Conservation (phyloP, 2,113 vertebrate species). For the Plotosus lineatus region DNA sequence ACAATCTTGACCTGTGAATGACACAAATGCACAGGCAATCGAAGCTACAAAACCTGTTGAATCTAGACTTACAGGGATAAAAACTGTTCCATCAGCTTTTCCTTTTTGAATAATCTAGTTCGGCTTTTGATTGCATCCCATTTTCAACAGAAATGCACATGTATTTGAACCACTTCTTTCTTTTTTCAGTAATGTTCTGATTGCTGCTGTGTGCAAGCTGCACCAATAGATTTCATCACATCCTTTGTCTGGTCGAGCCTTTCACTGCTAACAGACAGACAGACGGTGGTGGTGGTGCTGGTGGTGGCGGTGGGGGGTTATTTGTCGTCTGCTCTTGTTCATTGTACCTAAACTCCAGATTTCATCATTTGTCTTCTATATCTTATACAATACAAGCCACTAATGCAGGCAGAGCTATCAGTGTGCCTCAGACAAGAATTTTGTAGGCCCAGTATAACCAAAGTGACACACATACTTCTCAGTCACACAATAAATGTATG, state of each 20-base stretch:
- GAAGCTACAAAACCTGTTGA: slow-evolving; percentile 19
- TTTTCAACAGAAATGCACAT: background rate
- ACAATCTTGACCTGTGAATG: slow-evolving; percentile 20
- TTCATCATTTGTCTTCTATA: background rate
- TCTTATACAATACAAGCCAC: background rate
- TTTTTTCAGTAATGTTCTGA: background rate
- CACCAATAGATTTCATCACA: slow-evolving; percentile 3
- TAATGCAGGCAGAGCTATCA: slow-evolving; percentile 23
- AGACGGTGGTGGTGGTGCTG: no score
- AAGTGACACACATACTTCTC: slow-evolving; percentile 28
- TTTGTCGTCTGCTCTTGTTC: background rate
- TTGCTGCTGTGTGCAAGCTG: background rate
- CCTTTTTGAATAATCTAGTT: background rate
- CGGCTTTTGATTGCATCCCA: background rate
- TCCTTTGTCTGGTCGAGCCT: background rate
- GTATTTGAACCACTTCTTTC: background rate
- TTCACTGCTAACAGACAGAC: background rate
- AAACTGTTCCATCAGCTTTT: background rate
- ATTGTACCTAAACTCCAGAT: background rate
- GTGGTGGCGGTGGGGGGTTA: no score
- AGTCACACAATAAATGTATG: slow-evolving; percentile 42
- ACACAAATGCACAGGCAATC: background rate
- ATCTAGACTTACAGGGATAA: background rate
- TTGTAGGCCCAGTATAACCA: slow-evolving; percentile 30
- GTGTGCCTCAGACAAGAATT: slow-evolving; percentile 16